phyloP scores from a whole-genome alignment of 2,113 vertebrate species.

The Triplophysa rosa region DNA sequence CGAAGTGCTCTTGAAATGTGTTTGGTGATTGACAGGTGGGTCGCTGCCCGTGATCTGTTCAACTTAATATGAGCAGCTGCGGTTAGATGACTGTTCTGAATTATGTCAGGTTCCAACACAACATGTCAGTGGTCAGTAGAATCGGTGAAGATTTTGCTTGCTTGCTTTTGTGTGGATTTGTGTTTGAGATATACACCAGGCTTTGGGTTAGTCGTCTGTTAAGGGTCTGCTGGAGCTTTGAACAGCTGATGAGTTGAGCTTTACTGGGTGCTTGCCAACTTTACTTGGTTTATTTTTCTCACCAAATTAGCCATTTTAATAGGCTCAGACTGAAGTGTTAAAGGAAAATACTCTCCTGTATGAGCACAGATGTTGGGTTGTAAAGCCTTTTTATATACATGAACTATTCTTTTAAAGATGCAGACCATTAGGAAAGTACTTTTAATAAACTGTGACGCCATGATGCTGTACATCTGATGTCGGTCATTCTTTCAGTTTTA shows the following conservation, averaged over 20 bases:
- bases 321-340: no score
- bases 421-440: not conserved
- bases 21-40: slow-evolving; percentile 4
- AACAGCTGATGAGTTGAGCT: no score
- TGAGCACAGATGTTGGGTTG: not conserved
- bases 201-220: not conserved
- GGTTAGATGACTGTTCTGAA: not conserved
- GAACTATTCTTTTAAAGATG: not conserved
- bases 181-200: not conserved
- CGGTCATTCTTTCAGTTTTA: not conserved
- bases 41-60: not conserved
- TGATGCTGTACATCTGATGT: not conserved
- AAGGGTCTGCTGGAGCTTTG: no score
- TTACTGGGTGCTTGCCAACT: no score
- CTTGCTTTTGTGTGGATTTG: not conserved
- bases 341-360: no score
- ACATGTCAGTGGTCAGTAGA: not conserved
- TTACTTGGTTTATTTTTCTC: not conserved
- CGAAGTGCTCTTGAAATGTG: not conserved
- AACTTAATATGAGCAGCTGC: not conserved
- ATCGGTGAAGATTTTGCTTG: not conserved
- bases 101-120: not conserved
- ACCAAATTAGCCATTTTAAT: not conserved
- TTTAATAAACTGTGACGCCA: not conserved
- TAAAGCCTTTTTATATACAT: not conserved